Evolutionary conservation across 2,113 vertebrate species (phyloP).

Genomic region (Andinoacara biseriatus): DNA sequence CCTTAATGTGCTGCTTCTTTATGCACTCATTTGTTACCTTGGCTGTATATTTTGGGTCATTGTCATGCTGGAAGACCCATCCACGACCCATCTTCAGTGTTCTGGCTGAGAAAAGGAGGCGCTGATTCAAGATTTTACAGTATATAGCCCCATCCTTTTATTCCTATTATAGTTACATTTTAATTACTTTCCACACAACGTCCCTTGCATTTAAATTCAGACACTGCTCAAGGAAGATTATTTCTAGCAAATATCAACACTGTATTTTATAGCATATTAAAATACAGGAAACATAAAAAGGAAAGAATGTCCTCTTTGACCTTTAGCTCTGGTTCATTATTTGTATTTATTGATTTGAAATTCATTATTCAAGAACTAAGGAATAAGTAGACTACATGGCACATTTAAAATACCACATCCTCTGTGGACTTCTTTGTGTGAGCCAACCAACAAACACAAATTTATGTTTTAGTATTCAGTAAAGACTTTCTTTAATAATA

Average conservation of each 20-base stretch:
- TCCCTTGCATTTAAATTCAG: slow-evolving; percentile 19
- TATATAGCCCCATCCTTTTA: background rate
- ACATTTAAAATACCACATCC: background rate
- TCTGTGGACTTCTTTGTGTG: background rate
- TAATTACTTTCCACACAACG: background rate
- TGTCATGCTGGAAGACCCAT: too few relatives aligned
- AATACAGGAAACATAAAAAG: too few relatives aligned
- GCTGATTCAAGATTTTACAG: too few relatives aligned
- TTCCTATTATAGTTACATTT: background rate
- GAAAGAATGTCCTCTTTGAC: background rate
- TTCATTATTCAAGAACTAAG: background rate
- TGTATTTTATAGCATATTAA: background rate
- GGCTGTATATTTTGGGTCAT: too few relatives aligned
- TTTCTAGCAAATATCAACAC: background rate
- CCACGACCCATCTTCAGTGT: too few relatives aligned
- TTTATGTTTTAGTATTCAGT: background rate
- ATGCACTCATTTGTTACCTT: too few relatives aligned
- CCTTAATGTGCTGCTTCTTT: too few relatives aligned
- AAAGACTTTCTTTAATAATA: background rate
- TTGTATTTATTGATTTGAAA: background rate
- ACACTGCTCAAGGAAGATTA: background rate
- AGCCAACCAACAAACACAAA: background rate
- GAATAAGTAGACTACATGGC: background rate
- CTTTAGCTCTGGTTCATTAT: background rate
- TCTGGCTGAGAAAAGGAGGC: too few relatives aligned